Conservation (phyloP, 2,797 vertebrate genomes). For the Labeo calbasu region DNA sequence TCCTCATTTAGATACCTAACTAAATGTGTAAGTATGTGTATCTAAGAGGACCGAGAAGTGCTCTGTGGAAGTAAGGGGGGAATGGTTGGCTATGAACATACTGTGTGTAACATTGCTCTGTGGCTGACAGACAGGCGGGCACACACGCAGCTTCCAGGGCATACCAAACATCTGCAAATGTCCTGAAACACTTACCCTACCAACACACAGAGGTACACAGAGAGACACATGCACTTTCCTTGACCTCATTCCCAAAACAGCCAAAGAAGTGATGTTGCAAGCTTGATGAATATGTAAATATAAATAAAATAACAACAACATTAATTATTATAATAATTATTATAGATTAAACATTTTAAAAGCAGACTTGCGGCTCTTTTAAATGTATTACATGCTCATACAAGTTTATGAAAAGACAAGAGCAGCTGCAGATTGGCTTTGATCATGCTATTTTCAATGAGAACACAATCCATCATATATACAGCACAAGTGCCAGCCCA, state of each 20-base stretch:
- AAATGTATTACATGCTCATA: conserved; percentile 10
- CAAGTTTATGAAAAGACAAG: conserved; percentile 34
- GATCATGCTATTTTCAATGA: conserved; percentile 31
- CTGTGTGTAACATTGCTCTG: conserved; percentile 20
- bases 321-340: not conserved
- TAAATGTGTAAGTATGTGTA: not conserved
- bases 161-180: conserved; percentile 35
- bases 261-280: not conserved
- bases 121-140: conserved; percentile 37
- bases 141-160: not conserved
- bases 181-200: not conserved
- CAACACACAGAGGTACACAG: conserved; percentile 8
- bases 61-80: not conserved
- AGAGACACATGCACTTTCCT: conserved; percentile 15
- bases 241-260: conserved; percentile 7
- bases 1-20: conserved; percentile 5
- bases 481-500: conserved; percentile 1
- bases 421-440: conserved; percentile 43
- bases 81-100: not conserved
- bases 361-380: not conserved
- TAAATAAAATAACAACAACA: not conserved
- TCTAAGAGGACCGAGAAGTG: conserved; percentile 6
- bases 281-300: not conserved
- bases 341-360: not conserved
- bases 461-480: conserved; percentile 22